Conservation (phyloP, 2,888 invertebrate species). For the Leptopilina myrica region DNA sequence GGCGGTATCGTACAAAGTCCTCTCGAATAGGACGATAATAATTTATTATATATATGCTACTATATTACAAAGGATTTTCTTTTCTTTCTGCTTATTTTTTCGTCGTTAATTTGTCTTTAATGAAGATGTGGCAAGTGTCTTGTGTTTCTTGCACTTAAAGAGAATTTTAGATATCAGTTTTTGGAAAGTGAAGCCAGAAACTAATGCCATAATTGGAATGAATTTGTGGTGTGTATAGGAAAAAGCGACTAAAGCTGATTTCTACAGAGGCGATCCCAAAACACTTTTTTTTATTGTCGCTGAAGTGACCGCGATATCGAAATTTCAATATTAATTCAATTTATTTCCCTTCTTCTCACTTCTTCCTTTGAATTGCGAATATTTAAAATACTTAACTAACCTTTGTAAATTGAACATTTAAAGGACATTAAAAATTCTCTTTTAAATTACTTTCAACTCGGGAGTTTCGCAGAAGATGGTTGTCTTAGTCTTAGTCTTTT, state of each 20-base stretch:
- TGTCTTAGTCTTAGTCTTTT: no score
- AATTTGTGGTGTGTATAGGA: slow-evolving; percentile 43
- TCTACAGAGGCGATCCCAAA: slow-evolving; percentile 16
- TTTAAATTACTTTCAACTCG: no score
- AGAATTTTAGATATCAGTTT: slow-evolving; percentile 49
- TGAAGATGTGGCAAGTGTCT: slow-evolving; percentile 54
- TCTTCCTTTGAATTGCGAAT: not conserved
- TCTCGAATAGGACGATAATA: slow-evolving; percentile 39
- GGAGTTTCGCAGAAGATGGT: no score
- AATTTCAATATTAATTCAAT: not conserved
- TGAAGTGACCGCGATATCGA: not conserved
- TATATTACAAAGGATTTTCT: slow-evolving; percentile 65
- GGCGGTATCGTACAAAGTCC: slow-evolving; percentile 48
- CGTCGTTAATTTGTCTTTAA: slow-evolving; percentile 54
- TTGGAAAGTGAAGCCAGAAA: slow-evolving; percentile 47
- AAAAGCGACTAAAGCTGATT: slow-evolving; percentile 39
- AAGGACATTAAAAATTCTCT: no score
- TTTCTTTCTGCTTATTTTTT: slow-evolving; percentile 44
- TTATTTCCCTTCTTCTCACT: not conserved
- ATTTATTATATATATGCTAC: slow-evolving; percentile 56
- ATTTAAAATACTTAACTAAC: no score
- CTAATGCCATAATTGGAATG: slow-evolving; percentile 47
- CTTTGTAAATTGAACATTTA: no score
- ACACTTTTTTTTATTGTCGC: not conserved
- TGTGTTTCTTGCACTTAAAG: slow-evolving; percentile 43